Percentiles rank a stretch among this genome's conserved stretches.
These are phyloP conservation scores for Mnemiopsis leidyi DNA, from an alignment of 37 sponge, comb jelly and placozoan species.

Conservation along the genomic window DNA sequence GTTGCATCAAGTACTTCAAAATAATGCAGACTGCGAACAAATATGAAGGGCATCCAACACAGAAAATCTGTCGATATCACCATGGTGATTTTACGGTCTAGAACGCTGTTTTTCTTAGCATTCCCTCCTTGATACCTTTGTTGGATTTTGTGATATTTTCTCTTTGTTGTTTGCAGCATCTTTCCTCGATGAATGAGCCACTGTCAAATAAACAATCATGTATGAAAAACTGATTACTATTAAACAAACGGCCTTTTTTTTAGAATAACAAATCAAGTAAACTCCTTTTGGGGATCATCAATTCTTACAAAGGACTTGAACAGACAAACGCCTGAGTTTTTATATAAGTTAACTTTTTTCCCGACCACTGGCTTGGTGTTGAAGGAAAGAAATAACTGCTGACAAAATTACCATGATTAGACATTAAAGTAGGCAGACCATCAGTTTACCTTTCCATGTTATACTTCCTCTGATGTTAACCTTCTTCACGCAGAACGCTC, in stretches of 20 bases:
- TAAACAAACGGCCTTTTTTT: not conserved
- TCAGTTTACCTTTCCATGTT: not conserved
- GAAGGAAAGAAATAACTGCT: not conserved
- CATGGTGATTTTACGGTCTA: not conserved
- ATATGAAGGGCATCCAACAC: not conserved
- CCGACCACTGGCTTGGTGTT: not conserved
- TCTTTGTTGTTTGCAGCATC: not conserved
- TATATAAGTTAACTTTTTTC: not conserved
- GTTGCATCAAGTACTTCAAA: not conserved
- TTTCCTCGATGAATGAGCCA: not conserved
- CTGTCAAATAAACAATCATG: not conserved
- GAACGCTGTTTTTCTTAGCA: not conserved
- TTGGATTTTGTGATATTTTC: too few species aligned
- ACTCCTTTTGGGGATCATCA: not conserved
- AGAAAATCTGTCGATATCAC: not conserved
- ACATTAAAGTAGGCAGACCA: not conserved
- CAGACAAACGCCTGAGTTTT: not conserved
- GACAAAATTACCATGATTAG: not conserved
- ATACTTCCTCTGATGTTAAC: not conserved
- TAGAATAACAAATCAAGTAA: not conserved
- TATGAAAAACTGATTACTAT: not conserved
- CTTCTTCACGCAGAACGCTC: not conserved
- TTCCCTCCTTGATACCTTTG: not conserved
- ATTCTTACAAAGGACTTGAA: not conserved
- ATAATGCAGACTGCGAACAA: not conserved